Evolutionary conservation across 2,797 vertebrate genomes (phyloP).

Genomic region (Mus caroli): DNA sequence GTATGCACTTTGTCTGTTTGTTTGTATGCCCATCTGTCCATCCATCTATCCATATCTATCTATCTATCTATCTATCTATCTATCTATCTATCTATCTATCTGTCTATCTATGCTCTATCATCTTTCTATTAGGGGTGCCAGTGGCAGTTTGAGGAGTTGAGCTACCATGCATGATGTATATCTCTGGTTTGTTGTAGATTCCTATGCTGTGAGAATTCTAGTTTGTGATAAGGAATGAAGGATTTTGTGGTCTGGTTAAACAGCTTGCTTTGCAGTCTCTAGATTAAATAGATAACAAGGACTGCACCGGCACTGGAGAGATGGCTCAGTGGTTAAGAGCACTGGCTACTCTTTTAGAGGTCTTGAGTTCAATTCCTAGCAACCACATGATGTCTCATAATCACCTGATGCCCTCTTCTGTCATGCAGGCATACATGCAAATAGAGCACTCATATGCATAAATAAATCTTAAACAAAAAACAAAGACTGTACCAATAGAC

Average conservation of each 20-base stretch:
- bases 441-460: background rate
- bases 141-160: background rate
- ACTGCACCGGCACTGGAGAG: background rate
- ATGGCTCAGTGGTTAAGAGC: background rate
- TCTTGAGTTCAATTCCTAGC: background rate
- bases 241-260: slow-evolving; percentile 21
- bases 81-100: background rate
- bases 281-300: background rate
- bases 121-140: background rate
- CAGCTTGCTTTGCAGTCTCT: slow-evolving; percentile 22
- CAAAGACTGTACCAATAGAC: background rate
- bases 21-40: background rate
- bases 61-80: background rate
- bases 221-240: background rate
- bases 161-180: background rate
- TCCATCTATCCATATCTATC: background rate
- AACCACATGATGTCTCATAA: background rate
- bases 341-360: background rate
- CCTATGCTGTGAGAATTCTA: slow-evolving; percentile 20
- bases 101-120: no score
- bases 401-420: background rate
- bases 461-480: background rate
- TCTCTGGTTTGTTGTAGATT: slow-evolving; percentile 8
- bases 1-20: no score
- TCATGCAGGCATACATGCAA: background rate